These are phyloP conservation scores for Rhyacophila evoluta DNA, from an alignment of 2,888 invertebrate species.

Conservation along the genomic window DNA sequence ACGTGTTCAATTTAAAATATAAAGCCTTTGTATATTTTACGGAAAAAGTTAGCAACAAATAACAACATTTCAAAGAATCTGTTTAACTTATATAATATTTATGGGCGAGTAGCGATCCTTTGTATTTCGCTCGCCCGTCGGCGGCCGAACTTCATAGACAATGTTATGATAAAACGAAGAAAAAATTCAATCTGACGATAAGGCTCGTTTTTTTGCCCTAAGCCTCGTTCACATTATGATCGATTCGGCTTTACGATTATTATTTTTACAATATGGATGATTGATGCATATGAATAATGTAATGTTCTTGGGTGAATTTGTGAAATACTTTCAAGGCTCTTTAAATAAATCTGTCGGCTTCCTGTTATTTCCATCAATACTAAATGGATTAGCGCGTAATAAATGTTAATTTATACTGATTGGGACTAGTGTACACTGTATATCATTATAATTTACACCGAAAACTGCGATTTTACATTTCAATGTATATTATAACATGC, in stretches of 20 bases:
- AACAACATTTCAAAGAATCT: not conserved
- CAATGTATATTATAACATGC: no score
- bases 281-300: slow-evolving; percentile 4
- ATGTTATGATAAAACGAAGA: not conserved
- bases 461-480: no score
- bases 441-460: no score
- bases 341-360: not conserved
- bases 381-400: no score
- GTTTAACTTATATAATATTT: not conserved
- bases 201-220: not conserved
- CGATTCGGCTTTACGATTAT: slow-evolving; percentile 14
- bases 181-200: slow-evolving; percentile 12
- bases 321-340: not conserved
- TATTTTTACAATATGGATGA: slow-evolving; percentile 3
- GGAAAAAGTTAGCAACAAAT: not conserved
- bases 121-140: not conserved
- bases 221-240: not conserved
- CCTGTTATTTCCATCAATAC: no score
- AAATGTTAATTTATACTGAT: no score
- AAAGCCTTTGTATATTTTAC: no score
- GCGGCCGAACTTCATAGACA: not conserved
- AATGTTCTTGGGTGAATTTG: not conserved
- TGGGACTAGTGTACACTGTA: no score
- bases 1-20: no score
- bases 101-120: not conserved